Percentiles rank a stretch among this genome's conserved stretches.
Conservation (phyloP, 2,888 invertebrate species). For the Phania funesta region DNA sequence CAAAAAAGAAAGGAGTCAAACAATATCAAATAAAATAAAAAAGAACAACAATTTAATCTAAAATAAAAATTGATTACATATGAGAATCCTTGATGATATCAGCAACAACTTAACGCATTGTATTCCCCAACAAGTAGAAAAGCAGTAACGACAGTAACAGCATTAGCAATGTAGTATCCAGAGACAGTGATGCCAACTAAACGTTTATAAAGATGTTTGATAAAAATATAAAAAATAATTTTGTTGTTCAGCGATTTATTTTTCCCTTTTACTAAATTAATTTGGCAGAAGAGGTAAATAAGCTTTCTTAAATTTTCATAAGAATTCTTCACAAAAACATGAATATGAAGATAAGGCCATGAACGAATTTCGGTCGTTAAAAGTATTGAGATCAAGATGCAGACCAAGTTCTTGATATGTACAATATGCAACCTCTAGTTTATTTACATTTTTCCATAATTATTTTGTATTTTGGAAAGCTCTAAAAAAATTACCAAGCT, state of each 20-base stretch:
- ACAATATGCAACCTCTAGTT: too few species aligned
- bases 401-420: too few species aligned
- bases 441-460: too few species aligned
- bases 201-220: not conserved
- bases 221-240: too few species aligned
- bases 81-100: slow-evolving; percentile 61
- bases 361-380: too few species aligned
- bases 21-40: not conserved
- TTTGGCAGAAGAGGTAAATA: too few species aligned
- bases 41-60: slow-evolving; percentile 26
- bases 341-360: too few species aligned
- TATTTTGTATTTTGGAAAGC: too few species aligned
- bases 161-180: not conserved
- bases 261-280: not conserved
- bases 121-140: slow-evolving; percentile 19
- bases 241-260: not conserved
- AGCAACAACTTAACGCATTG: slow-evolving; percentile 41
- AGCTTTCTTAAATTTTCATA: too few species aligned
- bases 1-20: slow-evolving; percentile 34
- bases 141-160: not conserved
- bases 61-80: slow-evolving; percentile 60
- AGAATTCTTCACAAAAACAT: too few species aligned
- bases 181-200: slow-evolving; percentile 18
- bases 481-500: too few species aligned
- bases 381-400: too few species aligned